phyloP scores from a whole-genome alignment of 2,797 vertebrate genomes.

The Gymnocypris eckloni region DNA sequence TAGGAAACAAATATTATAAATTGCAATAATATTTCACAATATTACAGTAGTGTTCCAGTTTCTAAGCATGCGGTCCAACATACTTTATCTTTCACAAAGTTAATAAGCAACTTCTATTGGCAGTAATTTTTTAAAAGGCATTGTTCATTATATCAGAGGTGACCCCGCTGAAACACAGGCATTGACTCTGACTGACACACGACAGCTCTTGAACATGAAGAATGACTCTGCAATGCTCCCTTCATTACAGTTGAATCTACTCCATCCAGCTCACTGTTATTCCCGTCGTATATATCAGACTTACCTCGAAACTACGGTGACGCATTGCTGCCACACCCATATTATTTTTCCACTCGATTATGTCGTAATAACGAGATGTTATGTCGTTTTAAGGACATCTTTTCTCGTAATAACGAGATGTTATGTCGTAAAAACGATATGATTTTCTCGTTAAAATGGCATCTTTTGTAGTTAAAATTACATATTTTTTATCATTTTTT shows the following conservation, averaged over 20 bases:
- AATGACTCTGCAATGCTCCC: neutral
- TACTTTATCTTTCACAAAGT: neutral
- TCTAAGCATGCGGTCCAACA: neutral
- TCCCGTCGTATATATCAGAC: neutral
- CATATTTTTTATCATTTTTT: no score
- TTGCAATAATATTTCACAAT: neutral
- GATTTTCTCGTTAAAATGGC: no score
- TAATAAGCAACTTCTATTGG: slow-evolving; percentile 13
- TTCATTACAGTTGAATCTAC: slow-evolving; percentile 6
- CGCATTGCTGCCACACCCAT: no score
- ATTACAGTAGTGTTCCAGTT: neutral
- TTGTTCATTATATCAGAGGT: slow-evolving; percentile 20
- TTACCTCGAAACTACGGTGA: no score
- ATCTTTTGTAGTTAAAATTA: no score
- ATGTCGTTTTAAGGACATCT: no score
- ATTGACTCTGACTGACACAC: neutral
- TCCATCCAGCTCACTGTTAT: neutral
- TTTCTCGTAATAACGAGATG: no score
- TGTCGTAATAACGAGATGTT: no score
- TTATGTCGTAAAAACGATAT: no score
- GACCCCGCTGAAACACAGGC: neutral
- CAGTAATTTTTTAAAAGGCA: neutral
- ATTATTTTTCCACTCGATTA: no score
- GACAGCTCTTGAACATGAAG: neutral
- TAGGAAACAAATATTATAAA: neutral